Percentiles rank a stretch among this genome's conserved stretches.
Evolutionary conservation across 2,113 vertebrate species (phyloP).

Genomic region (Hydrolagus affinis): DNA sequence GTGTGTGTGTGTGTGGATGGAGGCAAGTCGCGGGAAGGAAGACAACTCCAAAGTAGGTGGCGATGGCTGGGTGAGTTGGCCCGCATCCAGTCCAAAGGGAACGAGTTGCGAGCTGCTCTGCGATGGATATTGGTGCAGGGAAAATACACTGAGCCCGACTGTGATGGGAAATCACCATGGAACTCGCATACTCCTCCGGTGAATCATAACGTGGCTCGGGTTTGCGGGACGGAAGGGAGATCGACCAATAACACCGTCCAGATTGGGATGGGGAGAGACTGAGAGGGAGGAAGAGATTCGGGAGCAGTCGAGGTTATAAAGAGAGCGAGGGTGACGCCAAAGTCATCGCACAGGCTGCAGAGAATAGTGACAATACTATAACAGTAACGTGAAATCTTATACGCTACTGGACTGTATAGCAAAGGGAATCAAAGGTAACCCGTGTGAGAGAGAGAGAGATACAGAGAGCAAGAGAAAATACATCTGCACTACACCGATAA

Average conservation of each 20-base stretch:
- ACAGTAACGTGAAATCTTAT: no score
- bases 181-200: neutral
- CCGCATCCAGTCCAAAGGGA: neutral
- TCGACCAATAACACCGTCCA: neutral
- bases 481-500: no score
- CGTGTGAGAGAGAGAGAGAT: no score
- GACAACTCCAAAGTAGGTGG: conserved; percentile 43
- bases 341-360: no score
- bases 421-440: no score
- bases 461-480: no score
- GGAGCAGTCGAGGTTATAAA: no score
- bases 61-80: conserved; percentile 2
- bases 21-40: conserved; percentile 52
- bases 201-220: neutral
- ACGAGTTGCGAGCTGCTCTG: neutral
- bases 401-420: no score
- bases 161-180: neutral
- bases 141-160: neutral
- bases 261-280: neutral
- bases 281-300: neutral
- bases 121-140: neutral
- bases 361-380: no score
- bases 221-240: neutral
- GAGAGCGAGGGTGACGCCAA: neutral
- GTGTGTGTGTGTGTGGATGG: conserved; percentile 44